Percentiles rank a stretch among this genome's conserved stretches.
Conservation (phyloP, 2,888 invertebrate species). For the Pogonocherus hispidulus region DNA sequence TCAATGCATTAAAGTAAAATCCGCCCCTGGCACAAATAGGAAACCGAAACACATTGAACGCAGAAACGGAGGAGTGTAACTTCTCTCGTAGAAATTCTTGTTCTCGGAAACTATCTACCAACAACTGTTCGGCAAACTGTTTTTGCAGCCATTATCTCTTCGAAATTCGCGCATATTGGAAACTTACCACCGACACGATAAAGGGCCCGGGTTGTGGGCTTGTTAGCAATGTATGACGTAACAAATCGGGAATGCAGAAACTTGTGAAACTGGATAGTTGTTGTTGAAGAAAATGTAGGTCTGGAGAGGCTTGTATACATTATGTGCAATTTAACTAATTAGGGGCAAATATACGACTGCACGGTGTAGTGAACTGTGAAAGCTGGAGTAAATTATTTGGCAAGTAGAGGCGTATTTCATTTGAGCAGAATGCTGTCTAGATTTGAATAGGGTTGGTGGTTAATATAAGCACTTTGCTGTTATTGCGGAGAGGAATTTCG, state of each 20-base stretch:
- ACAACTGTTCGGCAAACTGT: slow-evolving; percentile 36
- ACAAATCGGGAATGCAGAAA: slow-evolving; percentile 13
- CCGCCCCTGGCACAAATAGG: too few species aligned
- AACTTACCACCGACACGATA: slow-evolving; percentile 28
- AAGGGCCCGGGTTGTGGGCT: slow-evolving; percentile 9
- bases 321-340: slow-evolving; percentile 12
- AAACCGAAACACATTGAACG: slow-evolving; percentile 9
- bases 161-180: slow-evolving; percentile 29
- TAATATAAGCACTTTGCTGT: neutral
- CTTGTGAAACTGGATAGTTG: neutral
- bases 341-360: neutral
- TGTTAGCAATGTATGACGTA: slow-evolving; percentile 3
- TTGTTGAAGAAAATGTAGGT: slow-evolving; percentile 1
- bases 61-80: slow-evolving; percentile 19
- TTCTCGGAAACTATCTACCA: slow-evolving; percentile 36
- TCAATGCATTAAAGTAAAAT: too few species aligned
- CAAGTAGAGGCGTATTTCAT: neutral
- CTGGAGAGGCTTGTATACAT: slow-evolving; percentile 2
- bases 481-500: too few species aligned
- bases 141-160: slow-evolving; percentile 35
- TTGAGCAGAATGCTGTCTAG: neutral
- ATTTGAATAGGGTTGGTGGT: neutral
- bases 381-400: slow-evolving; percentile 8
- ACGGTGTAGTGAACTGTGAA: slow-evolving; percentile 1
- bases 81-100: slow-evolving; percentile 30